phyloP scores from a whole-genome alignment of 2,888 invertebrate species.

The Phaedon cochleariae region DNA sequence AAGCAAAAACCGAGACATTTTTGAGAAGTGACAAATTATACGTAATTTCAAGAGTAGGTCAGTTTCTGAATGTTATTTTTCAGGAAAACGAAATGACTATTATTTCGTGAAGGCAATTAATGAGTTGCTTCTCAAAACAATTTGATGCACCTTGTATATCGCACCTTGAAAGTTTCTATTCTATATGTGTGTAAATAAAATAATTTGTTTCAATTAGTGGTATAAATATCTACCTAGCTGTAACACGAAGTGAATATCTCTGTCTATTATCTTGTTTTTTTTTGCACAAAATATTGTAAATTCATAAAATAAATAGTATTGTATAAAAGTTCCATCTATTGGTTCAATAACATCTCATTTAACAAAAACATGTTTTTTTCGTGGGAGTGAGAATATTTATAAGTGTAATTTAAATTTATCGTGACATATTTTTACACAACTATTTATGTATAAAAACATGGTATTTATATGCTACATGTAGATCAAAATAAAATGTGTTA shows the following conservation, averaged over 20 bases:
- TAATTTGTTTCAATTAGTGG: not conserved
- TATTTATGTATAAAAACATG: constrained; percentile 50
- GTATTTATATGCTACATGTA: constrained; percentile 35
- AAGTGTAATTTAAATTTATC: constrained; percentile 51
- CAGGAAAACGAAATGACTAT: no score
- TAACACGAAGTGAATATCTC: not conserved
- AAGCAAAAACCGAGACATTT: not conserved
- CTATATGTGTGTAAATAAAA: not conserved
- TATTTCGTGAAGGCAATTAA: not conserved
- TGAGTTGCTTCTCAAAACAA: no score
- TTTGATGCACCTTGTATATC: constrained; percentile 4
- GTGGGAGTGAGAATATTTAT: constrained; percentile 44
- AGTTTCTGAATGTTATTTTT: not conserved
- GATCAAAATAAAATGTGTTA: constrained; percentile 23
- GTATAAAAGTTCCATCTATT: constrained; percentile 29
- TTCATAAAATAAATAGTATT: constrained; percentile 26
- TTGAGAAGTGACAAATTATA: not conserved
- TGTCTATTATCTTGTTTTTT: constrained; percentile 15
- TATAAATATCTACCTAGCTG: constrained; percentile 8
- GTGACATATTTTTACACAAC: constrained; percentile 54
- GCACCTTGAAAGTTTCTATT: not conserved
- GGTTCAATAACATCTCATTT: constrained; percentile 30
- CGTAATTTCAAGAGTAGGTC: no score
- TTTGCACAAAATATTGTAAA: constrained; percentile 36
- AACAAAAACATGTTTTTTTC: constrained; percentile 32